Percentiles rank a stretch among this genome's conserved stretches.
phyloP scores from a whole-genome alignment of 2,113 vertebrate species.

The Odontesthes bonariensis region DNA sequence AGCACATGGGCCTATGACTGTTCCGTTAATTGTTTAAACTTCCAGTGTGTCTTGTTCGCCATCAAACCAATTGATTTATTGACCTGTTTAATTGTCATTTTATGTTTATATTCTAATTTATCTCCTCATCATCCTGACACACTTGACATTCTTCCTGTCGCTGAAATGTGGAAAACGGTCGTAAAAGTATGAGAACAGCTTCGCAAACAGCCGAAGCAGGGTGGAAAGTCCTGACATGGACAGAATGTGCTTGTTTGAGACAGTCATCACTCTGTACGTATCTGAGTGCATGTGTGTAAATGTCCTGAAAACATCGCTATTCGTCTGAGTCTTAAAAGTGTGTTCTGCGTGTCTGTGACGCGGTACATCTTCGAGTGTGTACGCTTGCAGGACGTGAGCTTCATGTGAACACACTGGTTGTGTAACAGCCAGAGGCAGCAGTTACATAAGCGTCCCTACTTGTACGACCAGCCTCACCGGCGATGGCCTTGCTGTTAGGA shows the following conservation, averaged over 20 bases:
- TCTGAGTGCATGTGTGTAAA: not conserved
- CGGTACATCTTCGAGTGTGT: constrained; percentile 12
- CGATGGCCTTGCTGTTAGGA: constrained; percentile 53
- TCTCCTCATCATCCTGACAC: not conserved
- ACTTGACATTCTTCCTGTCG: not conserved
- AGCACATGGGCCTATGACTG: not conserved
- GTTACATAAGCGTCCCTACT: constrained; percentile 77
- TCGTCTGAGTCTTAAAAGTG: not conserved
- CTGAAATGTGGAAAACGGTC: not conserved
- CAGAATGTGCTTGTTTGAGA: not conserved
- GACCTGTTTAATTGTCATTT: constrained; percentile 1
- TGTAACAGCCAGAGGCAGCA: constrained; percentile 78
- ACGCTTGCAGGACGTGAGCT: constrained; percentile 52
- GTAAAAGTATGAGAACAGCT: constrained; percentile 11
- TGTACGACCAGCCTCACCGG: constrained; percentile 51
- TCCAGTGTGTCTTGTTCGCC: not conserved
- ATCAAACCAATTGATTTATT: not conserved
- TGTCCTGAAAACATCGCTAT: constrained; percentile 17
- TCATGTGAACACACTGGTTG: constrained; percentile 75
- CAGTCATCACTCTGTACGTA: not conserved
- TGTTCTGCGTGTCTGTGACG: not conserved
- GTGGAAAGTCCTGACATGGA: not conserved
- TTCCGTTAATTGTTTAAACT: not conserved
- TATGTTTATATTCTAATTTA: not conserved
- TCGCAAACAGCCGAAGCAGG: constrained; percentile 1